Percentiles rank a stretch among this genome's conserved stretches.
Evolutionary conservation across 1,140 invertebrate species (phyloP).

Genomic region (Cotesia typhae): DNA sequence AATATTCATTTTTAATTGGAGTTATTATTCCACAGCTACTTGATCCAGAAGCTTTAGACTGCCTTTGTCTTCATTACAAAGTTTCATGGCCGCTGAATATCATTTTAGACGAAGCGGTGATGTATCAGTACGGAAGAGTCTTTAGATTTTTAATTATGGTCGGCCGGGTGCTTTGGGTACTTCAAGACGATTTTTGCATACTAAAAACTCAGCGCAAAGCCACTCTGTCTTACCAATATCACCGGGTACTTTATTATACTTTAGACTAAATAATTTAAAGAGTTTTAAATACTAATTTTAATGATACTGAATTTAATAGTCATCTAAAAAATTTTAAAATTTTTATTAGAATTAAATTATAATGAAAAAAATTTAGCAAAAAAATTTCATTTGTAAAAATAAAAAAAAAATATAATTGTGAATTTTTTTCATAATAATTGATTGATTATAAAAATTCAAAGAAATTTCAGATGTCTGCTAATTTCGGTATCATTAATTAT

Average conservation of each 20-base stretch:
- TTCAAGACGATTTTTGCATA: constrained; percentile 72
- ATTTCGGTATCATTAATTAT: too few species aligned
- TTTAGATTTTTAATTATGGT: constrained; percentile 80
- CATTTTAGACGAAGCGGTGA: constrained; percentile 74
- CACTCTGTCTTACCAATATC: constrained; percentile 53
- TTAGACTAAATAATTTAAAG: background rate
- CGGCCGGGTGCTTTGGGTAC: constrained; percentile 75
- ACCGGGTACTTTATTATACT: constrained; percentile 49
- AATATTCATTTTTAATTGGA: constrained; percentile 9
- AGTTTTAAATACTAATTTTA: constrained; percentile 38
- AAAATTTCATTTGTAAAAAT: too few species aligned
- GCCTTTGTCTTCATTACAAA: constrained; percentile 74
- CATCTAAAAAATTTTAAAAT: too few species aligned
- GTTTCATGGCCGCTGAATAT: constrained; percentile 81
- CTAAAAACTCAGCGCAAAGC: constrained; percentile 56
- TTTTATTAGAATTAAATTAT: too few species aligned
- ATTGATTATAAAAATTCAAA: too few species aligned
- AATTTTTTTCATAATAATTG: too few species aligned
- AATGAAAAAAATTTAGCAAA: too few species aligned
- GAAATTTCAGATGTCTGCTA: too few species aligned
- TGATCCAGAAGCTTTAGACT: constrained; percentile 72
- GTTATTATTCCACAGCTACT: constrained; percentile 49
- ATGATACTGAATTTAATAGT: too few species aligned
- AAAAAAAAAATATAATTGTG: too few species aligned
- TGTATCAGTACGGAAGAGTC: constrained; percentile 75